Evolutionary conservation across 1,140 invertebrate species (phyloP), one percentile per base, ranked within the genome.

Genomic region (Drosophila trapezifrons): DNA sequence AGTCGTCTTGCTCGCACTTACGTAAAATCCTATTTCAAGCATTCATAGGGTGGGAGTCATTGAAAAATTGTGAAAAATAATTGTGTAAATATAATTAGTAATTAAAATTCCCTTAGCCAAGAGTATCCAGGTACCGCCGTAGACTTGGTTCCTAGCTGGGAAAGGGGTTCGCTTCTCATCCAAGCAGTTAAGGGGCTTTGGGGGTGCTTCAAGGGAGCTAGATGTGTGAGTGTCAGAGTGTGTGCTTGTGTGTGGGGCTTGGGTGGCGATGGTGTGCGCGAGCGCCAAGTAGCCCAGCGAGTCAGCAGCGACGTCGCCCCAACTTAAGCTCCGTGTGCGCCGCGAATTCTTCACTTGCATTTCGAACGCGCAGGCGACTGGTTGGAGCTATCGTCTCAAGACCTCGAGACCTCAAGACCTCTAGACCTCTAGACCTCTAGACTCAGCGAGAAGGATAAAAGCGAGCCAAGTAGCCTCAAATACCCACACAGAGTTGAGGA

Each of bases 311-410:
- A 49, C 75, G 73, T 67, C 51, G 58, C 46, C 58, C 63, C 70
- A 90, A 91, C 80, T 91, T 91, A 91, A 91, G 78, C 78, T 85
- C 78, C 69, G 80, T 80, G 83, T 87, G 58, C 56, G 74, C 76
- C 66, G 73, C 57, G 89, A 85, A 85, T 85, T 85, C 84, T 87
- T 91, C 90, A 91, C 78, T 91, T 91, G 80, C 69, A 84, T 76
- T 90, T 75, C 54, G 74, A 90, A 76, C 90, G 90, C 76, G 80
- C 67, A 80, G 67, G 83, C 78, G 83, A 90, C 57, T 79, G 81
- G 90, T 79, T 90, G 60, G 27, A 63, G 60, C 60, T 32, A 60
- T 25, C 35, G 37, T 60, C 37, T 38, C 22, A 59, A 52, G 47
- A 49, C 20, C 43, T 47, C 42, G 37, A 37, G 38, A 65, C 52